A percentile compares a stretch with the other conserved stretches of the same genome.
These are phyloP conservation scores for Metopolophium dirhodum DNA, from an alignment of 1,140 invertebrate species.

Conservation along the genomic window DNA sequence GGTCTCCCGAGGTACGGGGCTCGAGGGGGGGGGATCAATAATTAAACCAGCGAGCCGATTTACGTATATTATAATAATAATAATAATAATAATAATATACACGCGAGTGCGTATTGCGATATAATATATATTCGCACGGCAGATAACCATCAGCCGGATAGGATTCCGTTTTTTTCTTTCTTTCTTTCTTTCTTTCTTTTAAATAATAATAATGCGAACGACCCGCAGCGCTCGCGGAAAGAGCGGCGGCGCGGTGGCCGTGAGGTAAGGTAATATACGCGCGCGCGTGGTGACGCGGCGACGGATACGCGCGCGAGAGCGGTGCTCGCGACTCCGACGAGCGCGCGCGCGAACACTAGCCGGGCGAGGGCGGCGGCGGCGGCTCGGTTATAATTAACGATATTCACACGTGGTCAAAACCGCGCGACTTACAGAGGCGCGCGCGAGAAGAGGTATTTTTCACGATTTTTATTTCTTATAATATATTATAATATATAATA, in stretches of 20 bases:
- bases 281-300: background rate
- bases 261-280: too few species aligned
- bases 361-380: background rate
- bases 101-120: background rate
- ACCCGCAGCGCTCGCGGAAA: background rate
- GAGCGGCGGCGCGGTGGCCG: too few species aligned
- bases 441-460: conserved; percentile 1
- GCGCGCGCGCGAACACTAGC: background rate
- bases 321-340: background rate
- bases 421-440: too few species aligned
- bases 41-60: conserved; percentile 28
- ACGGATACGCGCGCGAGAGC: background rate
- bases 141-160: conserved; percentile 33
- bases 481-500: background rate
- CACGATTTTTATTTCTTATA: background rate
- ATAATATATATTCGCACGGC: background rate
- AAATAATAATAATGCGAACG: conserved; percentile 11
- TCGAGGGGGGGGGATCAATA: background rate
- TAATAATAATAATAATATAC: background rate
- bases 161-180: background rate
- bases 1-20: background rate
- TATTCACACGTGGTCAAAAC: conserved; percentile 47
- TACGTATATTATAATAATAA: background rate
- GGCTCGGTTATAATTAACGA: conserved; percentile 52
- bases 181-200: background rate